phyloP scores from a whole-genome alignment of 1,140 invertebrate species.

The Scaptodrosophila lebanonensis region DNA sequence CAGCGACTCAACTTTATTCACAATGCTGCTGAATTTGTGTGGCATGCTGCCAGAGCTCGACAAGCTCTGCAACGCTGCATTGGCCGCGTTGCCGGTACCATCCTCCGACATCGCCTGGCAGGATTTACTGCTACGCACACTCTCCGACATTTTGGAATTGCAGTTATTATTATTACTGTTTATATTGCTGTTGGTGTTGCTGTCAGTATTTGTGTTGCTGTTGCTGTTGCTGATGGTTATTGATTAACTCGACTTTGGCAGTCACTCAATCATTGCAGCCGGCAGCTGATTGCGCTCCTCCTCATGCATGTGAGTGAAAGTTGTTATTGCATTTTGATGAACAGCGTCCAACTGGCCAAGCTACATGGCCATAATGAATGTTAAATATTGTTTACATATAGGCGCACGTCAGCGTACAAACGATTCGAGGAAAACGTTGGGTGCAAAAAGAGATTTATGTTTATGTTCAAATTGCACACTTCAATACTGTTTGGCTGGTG shows the following conservation, averaged over 20 bases:
- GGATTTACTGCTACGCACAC: slow-evolving; percentile 51
- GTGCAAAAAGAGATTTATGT: slow-evolving; percentile 5
- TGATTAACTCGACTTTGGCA: background rate
- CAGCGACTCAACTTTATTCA: slow-evolving; percentile 75
- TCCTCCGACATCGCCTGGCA: slow-evolving; percentile 20
- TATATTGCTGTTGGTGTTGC: background rate
- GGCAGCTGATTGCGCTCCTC: background rate
- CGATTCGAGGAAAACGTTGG: slow-evolving; percentile 25
- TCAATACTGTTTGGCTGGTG: slow-evolving; percentile 6
- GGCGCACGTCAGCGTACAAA: slow-evolving; percentile 5
- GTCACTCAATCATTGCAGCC: slow-evolving; percentile 7
- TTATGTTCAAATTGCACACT: slow-evolving; percentile 1
- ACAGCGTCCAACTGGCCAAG: slow-evolving; percentile 32
- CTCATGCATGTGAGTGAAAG: slow-evolving; percentile 51
- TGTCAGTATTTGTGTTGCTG: background rate
- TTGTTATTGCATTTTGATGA: slow-evolving; percentile 57
- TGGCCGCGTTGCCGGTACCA: slow-evolving; percentile 18
- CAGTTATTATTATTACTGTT: background rate
- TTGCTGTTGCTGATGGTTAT: slow-evolving; percentile 1
- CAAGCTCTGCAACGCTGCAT: background rate
- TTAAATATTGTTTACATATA: slow-evolving; percentile 55
- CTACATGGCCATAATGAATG: slow-evolving; percentile 56
- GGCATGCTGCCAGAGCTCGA: slow-evolving; percentile 26
- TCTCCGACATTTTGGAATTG: slow-evolving; percentile 49
- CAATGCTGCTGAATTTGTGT: slow-evolving; percentile 71